Conservation (phyloP, 2,888 invertebrate genomes). For the Drosophila tripunctata region DNA sequence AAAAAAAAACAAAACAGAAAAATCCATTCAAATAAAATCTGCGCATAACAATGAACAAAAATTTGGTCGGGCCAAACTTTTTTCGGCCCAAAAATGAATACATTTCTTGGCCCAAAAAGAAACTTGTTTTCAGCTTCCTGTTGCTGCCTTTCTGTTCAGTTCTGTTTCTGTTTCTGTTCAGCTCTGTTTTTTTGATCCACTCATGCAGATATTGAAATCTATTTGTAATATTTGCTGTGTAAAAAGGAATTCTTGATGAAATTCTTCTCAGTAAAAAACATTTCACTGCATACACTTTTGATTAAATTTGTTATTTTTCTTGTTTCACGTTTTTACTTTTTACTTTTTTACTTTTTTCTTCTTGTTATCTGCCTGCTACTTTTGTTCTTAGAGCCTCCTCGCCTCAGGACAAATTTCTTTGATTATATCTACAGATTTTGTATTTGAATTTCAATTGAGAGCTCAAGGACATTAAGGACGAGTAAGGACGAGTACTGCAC, state of each 20-base stretch:
- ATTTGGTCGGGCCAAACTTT: constrained; percentile 48
- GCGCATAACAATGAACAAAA: constrained; percentile 70
- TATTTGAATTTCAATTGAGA: neutral
- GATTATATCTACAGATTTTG: constrained; percentile 15
- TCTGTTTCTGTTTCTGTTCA: neutral
- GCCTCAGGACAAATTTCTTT: constrained; percentile 36
- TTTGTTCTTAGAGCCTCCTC: too few relatives aligned
- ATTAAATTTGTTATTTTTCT: constrained; percentile 60
- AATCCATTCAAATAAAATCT: constrained; percentile 74
- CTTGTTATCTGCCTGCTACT: too few relatives aligned
- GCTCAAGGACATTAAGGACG: neutral
- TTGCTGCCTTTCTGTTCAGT: neutral
- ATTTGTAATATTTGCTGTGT: constrained; percentile 59
- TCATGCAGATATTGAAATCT: constrained; percentile 68
- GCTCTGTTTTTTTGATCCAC: constrained; percentile 45
- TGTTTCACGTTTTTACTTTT: constrained; percentile 16
- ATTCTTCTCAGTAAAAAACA: constrained; percentile 53
- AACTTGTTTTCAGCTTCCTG: constrained; percentile 36
- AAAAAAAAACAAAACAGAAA: too few relatives aligned
- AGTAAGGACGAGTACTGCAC: constrained; percentile 29
- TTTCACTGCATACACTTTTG: constrained; percentile 59
- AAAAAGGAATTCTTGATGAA: constrained; percentile 58
- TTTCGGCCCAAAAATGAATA: constrained; percentile 34
- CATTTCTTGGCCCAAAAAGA: constrained; percentile 31
- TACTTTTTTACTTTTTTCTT: constrained; percentile 7